Conservation (phyloP, 2,797 vertebrate genomes). For the Poeciliopsis turneri region DNA sequence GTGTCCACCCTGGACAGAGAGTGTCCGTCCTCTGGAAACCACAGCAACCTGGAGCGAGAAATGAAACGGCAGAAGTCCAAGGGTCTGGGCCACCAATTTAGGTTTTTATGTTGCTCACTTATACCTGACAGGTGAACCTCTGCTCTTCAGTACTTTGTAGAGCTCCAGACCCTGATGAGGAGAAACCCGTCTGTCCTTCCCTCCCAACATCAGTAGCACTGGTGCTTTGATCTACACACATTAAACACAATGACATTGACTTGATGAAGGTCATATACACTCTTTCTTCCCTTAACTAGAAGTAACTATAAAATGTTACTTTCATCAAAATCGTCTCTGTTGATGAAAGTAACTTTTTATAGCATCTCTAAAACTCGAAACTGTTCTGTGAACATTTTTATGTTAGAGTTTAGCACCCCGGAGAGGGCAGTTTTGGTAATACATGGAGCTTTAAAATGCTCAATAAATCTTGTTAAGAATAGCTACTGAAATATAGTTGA, state of each 20-base stretch:
- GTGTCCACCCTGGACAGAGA: slow-evolving; percentile 81
- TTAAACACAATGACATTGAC: slow-evolving; percentile 1
- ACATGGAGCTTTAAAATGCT: not conserved
- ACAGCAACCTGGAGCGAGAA: slow-evolving; percentile 77
- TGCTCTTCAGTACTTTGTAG: slow-evolving; percentile 83
- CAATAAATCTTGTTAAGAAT: not conserved
- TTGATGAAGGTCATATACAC: not conserved
- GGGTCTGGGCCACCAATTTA: not conserved
- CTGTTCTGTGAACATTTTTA: not conserved
- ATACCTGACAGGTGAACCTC: slow-evolving; percentile 78
- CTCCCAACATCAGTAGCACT: slow-evolving; percentile 84
- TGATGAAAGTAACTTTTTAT: not conserved
- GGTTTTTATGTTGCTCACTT: not conserved
- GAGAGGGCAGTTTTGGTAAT: not conserved
- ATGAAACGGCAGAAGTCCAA: not conserved
- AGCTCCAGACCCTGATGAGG: slow-evolving; percentile 87
- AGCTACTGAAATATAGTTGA: not conserved
- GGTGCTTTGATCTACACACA: slow-evolving; percentile 80
- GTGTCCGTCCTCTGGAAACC: slow-evolving; percentile 86
- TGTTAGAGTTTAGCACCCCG: not conserved
- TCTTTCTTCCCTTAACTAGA: not conserved
- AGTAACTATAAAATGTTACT: not conserved
- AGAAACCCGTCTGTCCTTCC: slow-evolving; percentile 82
- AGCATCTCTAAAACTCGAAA: not conserved
- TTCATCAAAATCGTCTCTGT: not conserved